A percentile compares a stretch with the other conserved stretches of the same genome.
phyloP scores from a whole-genome alignment of 2,888 invertebrate genomes.

The Agriopis marginaria region DNA sequence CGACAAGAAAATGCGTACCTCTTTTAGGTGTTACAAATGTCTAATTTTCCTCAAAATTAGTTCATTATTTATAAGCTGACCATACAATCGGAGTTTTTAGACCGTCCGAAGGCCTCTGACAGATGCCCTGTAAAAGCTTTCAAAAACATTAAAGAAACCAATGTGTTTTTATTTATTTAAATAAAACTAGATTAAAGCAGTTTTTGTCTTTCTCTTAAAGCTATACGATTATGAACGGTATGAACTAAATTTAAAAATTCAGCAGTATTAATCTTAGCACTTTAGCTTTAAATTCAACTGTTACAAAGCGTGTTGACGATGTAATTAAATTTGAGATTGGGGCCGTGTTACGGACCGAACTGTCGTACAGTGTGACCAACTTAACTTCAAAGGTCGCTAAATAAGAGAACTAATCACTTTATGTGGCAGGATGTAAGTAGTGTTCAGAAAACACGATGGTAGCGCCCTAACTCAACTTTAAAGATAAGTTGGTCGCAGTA shows the following conservation, averaged over 20 bases:
- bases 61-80: too few relatives aligned
- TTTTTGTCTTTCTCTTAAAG: background rate
- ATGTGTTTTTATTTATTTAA: background rate
- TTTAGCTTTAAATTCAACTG: slow-evolving; percentile 19
- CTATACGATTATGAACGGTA: background rate
- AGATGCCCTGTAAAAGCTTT: too few relatives aligned
- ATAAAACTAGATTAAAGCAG: background rate
- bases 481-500: background rate
- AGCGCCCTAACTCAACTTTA: background rate
- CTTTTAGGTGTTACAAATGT: too few relatives aligned
- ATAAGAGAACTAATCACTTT: background rate
- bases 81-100: too few relatives aligned
- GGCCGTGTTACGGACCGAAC: slow-evolving; percentile 63
- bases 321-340: slow-evolving; percentile 66
- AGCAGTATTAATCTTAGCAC: slow-evolving; percentile 16
- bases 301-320: slow-evolving; percentile 38
- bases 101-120: too few relatives aligned
- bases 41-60: too few relatives aligned
- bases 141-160: background rate
- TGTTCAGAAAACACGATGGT: background rate
- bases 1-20: too few relatives aligned
- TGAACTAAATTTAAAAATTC: slow-evolving; percentile 6
- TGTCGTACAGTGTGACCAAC: slow-evolving; percentile 44
- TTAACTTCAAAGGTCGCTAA: background rate
- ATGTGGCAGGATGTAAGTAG: background rate